Evolutionary conservation across 1,140 invertebrate genomes (phyloP).

Genomic region (Bombus huntii): DNA sequence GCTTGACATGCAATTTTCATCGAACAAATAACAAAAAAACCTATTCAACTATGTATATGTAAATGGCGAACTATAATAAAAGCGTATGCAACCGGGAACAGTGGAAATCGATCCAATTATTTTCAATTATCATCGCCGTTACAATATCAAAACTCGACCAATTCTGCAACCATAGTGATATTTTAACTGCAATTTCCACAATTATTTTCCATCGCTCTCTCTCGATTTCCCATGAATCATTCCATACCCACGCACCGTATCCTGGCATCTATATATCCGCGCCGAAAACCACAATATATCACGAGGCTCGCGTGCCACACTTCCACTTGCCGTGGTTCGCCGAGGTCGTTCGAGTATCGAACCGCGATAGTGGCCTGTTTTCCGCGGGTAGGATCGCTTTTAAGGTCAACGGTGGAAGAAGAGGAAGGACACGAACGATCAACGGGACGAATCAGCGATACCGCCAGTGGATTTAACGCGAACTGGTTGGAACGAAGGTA

Average conservation of each 20-base stretch:
- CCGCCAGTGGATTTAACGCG: not conserved
- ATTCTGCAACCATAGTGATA: no score
- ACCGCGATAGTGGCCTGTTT: constrained; percentile 53
- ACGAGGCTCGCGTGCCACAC: constrained; percentile 19
- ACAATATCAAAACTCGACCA: not conserved
- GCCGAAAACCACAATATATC: not conserved
- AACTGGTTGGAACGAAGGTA: not conserved
- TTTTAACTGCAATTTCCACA: not conserved
- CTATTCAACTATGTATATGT: not conserved
- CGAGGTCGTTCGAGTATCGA: constrained; percentile 54
- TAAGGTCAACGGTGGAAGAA: constrained; percentile 47
- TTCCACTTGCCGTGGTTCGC: constrained; percentile 45
- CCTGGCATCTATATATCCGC: not conserved
- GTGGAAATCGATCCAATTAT: not conserved
- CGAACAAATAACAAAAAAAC: not conserved
- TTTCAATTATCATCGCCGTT: not conserved
- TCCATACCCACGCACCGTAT: not conserved
- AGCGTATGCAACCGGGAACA: not conserved
- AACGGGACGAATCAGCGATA: not conserved
- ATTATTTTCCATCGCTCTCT: not conserved
- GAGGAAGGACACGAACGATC: not conserved
- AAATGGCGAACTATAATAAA: not conserved
- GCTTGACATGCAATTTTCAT: not conserved
- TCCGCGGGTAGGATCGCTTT: constrained; percentile 34
- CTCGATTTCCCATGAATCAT: not conserved